A percentile compares a stretch with the other conserved stretches of the same genome.
These are phyloP conservation scores for Acanthochromis polyacanthus DNA, from an alignment of 2,113 vertebrate genomes.

Conservation along the genomic window DNA sequence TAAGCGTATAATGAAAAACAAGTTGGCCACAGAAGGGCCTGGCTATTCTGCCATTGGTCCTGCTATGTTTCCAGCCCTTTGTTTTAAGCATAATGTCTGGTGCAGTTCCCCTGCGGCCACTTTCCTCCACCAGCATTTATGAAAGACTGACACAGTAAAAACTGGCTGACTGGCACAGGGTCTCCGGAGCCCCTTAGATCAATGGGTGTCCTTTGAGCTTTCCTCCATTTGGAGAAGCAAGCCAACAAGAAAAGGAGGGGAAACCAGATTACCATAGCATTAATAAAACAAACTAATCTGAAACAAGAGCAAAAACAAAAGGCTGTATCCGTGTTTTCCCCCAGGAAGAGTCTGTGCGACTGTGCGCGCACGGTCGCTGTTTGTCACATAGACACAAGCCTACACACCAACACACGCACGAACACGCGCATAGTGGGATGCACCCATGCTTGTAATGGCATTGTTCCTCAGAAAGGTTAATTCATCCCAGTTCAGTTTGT, in stretches of 20 bases:
- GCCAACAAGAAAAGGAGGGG: conserved; percentile 55
- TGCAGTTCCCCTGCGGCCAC: conserved; percentile 56
- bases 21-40: conserved; percentile 33
- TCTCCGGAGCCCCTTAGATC: conserved; percentile 75
- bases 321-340: conserved; percentile 72
- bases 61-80: conserved; percentile 47
- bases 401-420: conserved; percentile 5
- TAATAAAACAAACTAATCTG: conserved; percentile 82
- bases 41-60: conserved; percentile 24
- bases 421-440: conserved; percentile 47
- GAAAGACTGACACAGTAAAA: conserved; percentile 74
- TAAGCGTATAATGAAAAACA: conserved; percentile 67
- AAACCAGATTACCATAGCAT: conserved; percentile 78
- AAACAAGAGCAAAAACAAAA: conserved; percentile 80
- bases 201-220: conserved; percentile 72
- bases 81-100: conserved; percentile 62
- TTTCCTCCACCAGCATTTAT: conserved; percentile 72
- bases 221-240: conserved; percentile 52
- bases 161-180: conserved; percentile 64
- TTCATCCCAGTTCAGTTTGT: conserved; percentile 65
- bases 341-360: conserved; percentile 60
- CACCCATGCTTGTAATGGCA: conserved; percentile 78
- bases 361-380: conserved; percentile 9
- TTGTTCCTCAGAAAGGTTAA: conserved; percentile 78
- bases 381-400: conserved; percentile 22